These are phyloP conservation scores for Sylvia atricapilla DNA, from an alignment of 2,113 vertebrate genomes.

Conservation along the genomic window DNA sequence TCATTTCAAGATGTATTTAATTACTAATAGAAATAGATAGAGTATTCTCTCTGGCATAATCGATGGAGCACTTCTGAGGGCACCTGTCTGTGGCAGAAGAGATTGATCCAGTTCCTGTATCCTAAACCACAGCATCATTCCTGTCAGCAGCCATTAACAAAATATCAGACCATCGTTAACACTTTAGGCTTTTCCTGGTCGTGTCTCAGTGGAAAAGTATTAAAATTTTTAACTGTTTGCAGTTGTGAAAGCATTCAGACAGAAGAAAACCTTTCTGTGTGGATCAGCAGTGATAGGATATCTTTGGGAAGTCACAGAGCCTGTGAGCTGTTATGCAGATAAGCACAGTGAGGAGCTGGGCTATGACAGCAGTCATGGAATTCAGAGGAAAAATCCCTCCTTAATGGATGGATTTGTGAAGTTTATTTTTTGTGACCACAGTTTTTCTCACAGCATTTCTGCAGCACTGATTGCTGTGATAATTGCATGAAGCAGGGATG, in stretches of 20 bases:
- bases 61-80: slow-evolving; percentile 1
- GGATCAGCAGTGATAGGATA: background rate
- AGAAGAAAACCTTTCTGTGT: background rate
- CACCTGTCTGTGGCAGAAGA: slow-evolving; percentile 32
- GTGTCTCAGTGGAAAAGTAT: background rate
- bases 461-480: background rate
- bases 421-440: background rate
- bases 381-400: background rate
- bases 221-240: background rate
- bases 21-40: background rate
- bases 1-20: background rate
- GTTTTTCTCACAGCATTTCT: background rate
- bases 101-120: slow-evolving; percentile 22
- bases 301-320: background rate
- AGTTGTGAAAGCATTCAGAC: background rate
- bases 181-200: background rate
- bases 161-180: background rate
- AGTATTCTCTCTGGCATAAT: background rate
- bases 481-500: background rate
- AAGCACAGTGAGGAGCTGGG: background rate
- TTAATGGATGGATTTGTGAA: background rate
- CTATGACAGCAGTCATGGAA: background rate
- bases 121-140: background rate
- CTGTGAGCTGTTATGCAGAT: background rate
- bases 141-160: background rate